Base-by-base conservation (phyloP, 1,140 invertebrate genomes). In the Heterodera schachtii region DNA sequence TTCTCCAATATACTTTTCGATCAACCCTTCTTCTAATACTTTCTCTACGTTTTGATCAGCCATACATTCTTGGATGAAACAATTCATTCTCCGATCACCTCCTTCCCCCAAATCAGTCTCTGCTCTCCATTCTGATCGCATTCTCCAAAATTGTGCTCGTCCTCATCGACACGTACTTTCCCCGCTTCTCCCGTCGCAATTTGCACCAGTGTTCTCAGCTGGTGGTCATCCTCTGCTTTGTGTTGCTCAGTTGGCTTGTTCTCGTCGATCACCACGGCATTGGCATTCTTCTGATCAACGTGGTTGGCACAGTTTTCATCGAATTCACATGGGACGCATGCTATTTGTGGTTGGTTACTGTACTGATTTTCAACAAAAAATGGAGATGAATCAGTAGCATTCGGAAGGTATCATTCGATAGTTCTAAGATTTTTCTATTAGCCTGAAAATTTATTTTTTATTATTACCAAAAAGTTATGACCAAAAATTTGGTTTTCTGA, bases 111-210 rank as follows among this genome's bases (percentile, higher is more conserved):
- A 43, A 3, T 16, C 57, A 78, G 76, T 69, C 75, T 6, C 85
- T 89, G n/a, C 87, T 90, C 78, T 86, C 84, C 8, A 77, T 89
- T 70, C 82, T 90, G 46, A 88, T 90, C 69, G 86, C 86, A 5
- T 73, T 81, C 57, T 90, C 89, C 7, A 89, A 89, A 31, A 31
- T 31, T 31, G 31, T 31, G 31, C 81, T 86, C 19, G 87, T 89
- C 19, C 71, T 76, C 1, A 83, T 80, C 52, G 86, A 87, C 79
- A 87, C 87, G 16, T 19, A 75, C 49, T 75, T 66, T 46, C 82
- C 82, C n/a, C 66, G 49, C 21, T 89, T 89, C 73, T 87, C 80
- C 75, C 82, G 88, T 13, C 75, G 88, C 71, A 83, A 81, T 81
- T 82, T 89, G 46, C 88, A 89, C 76, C 88, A 89, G 78, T 84